These are phyloP conservation scores for Tricholaema leucomelas DNA, from an alignment of 2,113 vertebrate species.

Conservation along the genomic window DNA sequence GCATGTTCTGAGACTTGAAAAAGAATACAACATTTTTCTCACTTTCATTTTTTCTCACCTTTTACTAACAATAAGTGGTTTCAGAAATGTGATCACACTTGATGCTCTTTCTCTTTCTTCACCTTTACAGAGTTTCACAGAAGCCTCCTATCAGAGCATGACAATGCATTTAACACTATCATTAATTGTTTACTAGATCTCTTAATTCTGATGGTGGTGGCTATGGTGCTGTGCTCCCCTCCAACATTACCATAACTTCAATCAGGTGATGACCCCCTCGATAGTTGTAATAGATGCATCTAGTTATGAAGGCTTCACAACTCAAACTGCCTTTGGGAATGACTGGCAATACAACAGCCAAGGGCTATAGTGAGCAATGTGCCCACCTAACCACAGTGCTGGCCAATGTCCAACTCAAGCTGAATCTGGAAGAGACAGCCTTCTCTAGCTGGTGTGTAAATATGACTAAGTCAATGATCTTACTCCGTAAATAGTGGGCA, in stretches of 20 bases:
- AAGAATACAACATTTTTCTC: slow-evolving; percentile 39
- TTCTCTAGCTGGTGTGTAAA: not conserved
- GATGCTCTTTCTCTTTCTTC: not conserved
- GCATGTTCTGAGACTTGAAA: slow-evolving; percentile 33
- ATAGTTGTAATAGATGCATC: not conserved
- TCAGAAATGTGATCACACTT: slow-evolving; percentile 10
- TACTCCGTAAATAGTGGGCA: not conserved
- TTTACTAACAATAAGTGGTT: slow-evolving; percentile 37
- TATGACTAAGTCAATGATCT: not conserved
- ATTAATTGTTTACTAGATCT: slow-evolving; percentile 8
- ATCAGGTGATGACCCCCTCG: not conserved
- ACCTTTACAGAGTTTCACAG: not conserved
- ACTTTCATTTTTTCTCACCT: slow-evolving; percentile 44
- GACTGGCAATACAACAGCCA: not conserved
- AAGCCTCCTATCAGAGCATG: not conserved
- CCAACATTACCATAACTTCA: not conserved
- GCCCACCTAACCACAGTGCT: not conserved
- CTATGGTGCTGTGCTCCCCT: not conserved
- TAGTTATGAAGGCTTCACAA: not conserved
- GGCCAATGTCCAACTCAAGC: not conserved
- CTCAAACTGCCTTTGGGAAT: not conserved
- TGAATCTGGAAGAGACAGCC: not conserved
- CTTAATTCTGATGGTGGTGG: not conserved
- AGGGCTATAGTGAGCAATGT: not conserved
- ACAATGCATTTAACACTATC: slow-evolving; percentile 37